phyloP scores from a whole-genome alignment of 2,113 vertebrate species.

The Emydura subglobosa region DNA sequence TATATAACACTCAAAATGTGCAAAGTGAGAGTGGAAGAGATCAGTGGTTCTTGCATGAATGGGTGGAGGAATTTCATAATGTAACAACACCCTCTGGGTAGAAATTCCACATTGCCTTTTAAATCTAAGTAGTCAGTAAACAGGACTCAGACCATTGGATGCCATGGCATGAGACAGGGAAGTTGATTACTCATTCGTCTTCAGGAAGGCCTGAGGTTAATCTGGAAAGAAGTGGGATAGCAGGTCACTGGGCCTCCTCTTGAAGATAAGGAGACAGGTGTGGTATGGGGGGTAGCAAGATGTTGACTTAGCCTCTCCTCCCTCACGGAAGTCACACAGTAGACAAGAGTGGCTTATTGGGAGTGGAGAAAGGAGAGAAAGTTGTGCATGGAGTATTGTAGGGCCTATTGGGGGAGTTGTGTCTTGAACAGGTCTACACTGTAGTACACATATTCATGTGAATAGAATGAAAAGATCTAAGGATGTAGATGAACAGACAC shows the following conservation, averaged over 20 bases:
- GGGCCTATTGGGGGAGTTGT: neutral
- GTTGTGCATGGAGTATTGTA: neutral
- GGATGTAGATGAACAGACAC: neutral
- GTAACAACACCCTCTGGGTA: accelerated
- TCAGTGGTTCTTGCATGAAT: neutral
- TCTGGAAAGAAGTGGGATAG: neutral
- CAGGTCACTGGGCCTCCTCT: neutral
- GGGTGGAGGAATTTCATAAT: neutral
- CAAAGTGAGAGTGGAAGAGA: neutral
- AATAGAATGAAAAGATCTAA: neutral
- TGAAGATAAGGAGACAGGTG: accelerated
- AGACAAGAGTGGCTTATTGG: neutral
- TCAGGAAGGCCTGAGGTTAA: neutral
- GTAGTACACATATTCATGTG: neutral
- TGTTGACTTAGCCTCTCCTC: neutral
- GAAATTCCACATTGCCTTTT: neutral
- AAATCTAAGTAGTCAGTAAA: neutral
- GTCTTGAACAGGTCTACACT: neutral
- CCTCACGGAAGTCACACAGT: accelerated
- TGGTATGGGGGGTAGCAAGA: neutral
- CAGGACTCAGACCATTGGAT: neutral
- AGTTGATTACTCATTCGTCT: neutral
- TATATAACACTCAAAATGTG: neutral
- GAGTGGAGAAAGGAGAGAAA: neutral
- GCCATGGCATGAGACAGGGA: accelerated